Conservation (phyloP, 2,888 invertebrate genomes). For the Pherbina coryleti region DNA sequence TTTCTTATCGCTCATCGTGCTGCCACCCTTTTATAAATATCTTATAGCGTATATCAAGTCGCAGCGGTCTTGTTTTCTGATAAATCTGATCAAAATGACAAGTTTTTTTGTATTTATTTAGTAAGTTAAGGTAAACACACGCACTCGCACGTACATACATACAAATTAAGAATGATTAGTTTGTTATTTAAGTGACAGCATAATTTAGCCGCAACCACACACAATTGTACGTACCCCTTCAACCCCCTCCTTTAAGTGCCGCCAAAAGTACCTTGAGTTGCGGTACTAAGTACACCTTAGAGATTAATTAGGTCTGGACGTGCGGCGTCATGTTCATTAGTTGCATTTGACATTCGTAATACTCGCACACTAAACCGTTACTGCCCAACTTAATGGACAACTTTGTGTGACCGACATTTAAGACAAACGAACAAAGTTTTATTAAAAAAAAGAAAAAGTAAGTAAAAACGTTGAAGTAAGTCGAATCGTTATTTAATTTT, state of each 20-base stretch:
- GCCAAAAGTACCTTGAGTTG: no score
- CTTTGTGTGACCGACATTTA: not conserved
- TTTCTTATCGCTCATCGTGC: slow-evolving; percentile 56
- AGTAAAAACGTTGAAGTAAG: not conserved
- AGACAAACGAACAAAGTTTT: not conserved
- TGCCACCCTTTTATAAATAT: slow-evolving; percentile 34
- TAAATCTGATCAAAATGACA: slow-evolving; percentile 51
- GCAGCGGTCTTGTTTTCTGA: slow-evolving; percentile 56
- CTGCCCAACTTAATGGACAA: no score
- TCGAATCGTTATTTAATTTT: slow-evolving; percentile 1
- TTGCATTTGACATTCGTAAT: not conserved
- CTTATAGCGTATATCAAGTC: slow-evolving; percentile 6
- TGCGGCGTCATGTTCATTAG: not conserved
- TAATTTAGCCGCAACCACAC: slow-evolving; percentile 8
- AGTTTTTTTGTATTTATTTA: slow-evolving; percentile 48
- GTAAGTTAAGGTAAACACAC: slow-evolving; percentile 8
- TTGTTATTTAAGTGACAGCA: slow-evolving; percentile 22
- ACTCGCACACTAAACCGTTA: not conserved
- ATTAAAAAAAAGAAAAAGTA: no score
- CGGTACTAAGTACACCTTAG: slow-evolving; percentile 10
- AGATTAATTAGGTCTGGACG: slow-evolving; percentile 35
- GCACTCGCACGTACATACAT: slow-evolving; percentile 7
- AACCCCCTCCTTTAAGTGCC: no score
- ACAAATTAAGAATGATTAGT: slow-evolving; percentile 37
- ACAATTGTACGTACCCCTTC: not conserved